Percentiles rank a stretch among this genome's conserved stretches.
Conservation (phyloP, 2,888 invertebrate genomes). For the Xanthorhoe spadicearia region DNA sequence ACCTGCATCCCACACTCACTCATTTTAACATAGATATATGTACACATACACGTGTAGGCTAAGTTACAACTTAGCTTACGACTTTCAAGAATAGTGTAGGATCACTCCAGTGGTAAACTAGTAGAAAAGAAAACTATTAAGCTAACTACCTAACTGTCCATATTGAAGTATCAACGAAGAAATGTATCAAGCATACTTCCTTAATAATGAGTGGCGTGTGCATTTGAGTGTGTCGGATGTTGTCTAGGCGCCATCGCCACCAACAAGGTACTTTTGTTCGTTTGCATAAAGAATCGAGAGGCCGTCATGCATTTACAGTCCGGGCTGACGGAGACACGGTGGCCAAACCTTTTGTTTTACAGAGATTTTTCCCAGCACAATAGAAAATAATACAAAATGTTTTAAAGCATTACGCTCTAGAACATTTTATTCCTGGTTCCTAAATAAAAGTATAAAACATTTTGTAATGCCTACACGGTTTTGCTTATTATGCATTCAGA, state of each 20-base stretch:
- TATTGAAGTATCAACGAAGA: neutral
- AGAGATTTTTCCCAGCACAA: constrained; percentile 5
- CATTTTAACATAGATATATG: too few species aligned
- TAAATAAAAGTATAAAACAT: neutral
- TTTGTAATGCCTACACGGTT: neutral
- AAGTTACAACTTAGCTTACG: too few species aligned
- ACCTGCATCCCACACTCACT: too few species aligned
- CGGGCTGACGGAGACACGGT: constrained; percentile 21
- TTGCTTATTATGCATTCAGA: neutral
- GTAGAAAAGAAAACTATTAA: neutral
- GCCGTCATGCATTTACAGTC: constrained; percentile 23
- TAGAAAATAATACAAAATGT: constrained; percentile 1
- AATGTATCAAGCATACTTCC: constrained; percentile 8
- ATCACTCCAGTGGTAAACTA: too few species aligned
- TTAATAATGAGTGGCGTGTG: constrained; percentile 23
- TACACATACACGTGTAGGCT: too few species aligned
- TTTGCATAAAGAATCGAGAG: constrained; percentile 42
- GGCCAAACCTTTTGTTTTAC: constrained; percentile 23
- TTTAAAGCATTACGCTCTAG: neutral
- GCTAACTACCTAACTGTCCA: neutral
- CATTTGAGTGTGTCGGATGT: constrained; percentile 40
- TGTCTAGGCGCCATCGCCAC: constrained; percentile 32
- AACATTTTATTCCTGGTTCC: too few species aligned
- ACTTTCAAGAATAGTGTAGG: too few species aligned
- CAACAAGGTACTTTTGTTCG: constrained; percentile 40